phyloP scores from a whole-genome alignment of 92 coral and sea anemone genomes.

The Bergia sp. region DNA sequence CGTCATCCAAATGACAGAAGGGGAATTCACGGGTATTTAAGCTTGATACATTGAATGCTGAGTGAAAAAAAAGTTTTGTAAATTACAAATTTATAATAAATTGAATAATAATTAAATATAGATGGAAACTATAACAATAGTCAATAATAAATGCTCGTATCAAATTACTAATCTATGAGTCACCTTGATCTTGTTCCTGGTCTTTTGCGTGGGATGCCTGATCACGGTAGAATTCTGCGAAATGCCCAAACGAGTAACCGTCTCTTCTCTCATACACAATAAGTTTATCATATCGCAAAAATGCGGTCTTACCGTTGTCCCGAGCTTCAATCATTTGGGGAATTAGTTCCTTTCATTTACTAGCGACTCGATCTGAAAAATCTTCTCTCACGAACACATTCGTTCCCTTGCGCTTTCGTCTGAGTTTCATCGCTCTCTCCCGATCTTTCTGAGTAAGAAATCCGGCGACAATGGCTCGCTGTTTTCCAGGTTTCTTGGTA shows the following conservation, averaged over 20 bases:
- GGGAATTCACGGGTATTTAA: too few species aligned
- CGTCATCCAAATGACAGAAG: too few species aligned
- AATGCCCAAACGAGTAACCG: neutral
- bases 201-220: neutral
- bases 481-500: constrained; percentile 5
- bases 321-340: neutral
- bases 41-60: too few species aligned
- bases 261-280: constrained; percentile 15
- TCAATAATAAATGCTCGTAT: too few species aligned
- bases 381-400: constrained; percentile 30
- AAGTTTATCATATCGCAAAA: constrained; percentile 53
- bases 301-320: constrained; percentile 38
- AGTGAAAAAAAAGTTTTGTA: too few species aligned
- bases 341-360: neutral
- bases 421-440: constrained; percentile 25
- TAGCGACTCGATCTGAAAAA: constrained; percentile 48
- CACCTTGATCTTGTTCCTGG: too few species aligned
- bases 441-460: neutral
- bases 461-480: neutral
- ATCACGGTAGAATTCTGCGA: constrained; percentile 4
- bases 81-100: too few species aligned
- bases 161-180: too few species aligned
- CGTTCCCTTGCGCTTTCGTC: constrained; percentile 41
- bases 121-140: too few species aligned
- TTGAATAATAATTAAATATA: too few species aligned